Conservation (phyloP, 37 sponge, comb jelly and placozoan genomes). For the Halisarca cf. caerulea region DNA sequence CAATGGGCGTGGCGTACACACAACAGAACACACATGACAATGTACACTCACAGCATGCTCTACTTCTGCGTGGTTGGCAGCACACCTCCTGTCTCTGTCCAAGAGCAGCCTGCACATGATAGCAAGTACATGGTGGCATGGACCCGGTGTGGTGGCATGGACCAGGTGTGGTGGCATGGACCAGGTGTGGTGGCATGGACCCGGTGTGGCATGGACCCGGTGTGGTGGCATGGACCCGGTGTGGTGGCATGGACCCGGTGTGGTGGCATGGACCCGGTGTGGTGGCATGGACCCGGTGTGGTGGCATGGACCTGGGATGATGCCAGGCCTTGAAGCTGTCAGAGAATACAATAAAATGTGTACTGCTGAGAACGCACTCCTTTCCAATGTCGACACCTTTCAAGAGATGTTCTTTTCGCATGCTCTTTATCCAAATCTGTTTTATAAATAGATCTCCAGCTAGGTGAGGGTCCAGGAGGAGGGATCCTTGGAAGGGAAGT, state of each 20-base stretch:
- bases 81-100: constrained; percentile 57
- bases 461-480: constrained; percentile 37
- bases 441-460: constrained; percentile 53
- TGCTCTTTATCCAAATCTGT: constrained; percentile 55
- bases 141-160: background rate
- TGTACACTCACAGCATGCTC: constrained; percentile 46
- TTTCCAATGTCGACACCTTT: constrained; percentile 47
- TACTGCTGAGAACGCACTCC: background rate
- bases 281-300: background rate
- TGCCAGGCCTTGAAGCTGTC: background rate
- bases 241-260: background rate
- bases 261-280: background rate
- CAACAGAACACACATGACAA: background rate
- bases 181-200: background rate
- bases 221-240: background rate
- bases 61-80: constrained; percentile 38
- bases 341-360: background rate
- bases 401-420: constrained; percentile 18
- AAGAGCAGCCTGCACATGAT: constrained; percentile 22
- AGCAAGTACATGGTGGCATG: background rate
- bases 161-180: background rate
- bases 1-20: background rate
- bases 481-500: constrained; percentile 6
- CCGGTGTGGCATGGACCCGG: background rate
- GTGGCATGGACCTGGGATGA: background rate